Conservation (phyloP, 2,888 invertebrate species). For the Spisula solida region DNA sequence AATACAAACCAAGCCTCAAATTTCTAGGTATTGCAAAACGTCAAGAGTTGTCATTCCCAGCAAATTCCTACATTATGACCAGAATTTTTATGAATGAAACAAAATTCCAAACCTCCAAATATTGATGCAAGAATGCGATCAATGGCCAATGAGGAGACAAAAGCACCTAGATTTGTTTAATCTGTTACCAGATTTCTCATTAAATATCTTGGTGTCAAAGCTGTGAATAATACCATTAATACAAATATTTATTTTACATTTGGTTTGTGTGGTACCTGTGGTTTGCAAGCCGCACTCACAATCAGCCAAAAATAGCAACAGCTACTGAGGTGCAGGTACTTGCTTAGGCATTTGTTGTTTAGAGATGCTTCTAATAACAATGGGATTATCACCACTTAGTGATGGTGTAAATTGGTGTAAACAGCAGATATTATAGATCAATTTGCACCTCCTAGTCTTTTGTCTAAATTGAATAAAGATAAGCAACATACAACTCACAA, state of each 20-base stretch:
- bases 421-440: neutral
- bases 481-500: neutral
- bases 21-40: too few relatives aligned
- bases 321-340: too few relatives aligned
- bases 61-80: neutral
- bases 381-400: neutral
- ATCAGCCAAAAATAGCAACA: too few relatives aligned
- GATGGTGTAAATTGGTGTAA: neutral
- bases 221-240: neutral
- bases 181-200: constrained; percentile 1
- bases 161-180: neutral
- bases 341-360: too few relatives aligned
- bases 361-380: neutral
- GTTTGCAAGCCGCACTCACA: too few relatives aligned
- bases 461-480: neutral
- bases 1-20: too few relatives aligned
- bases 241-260: constrained; percentile 18
- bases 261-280: neutral
- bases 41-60: neutral
- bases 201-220: neutral
- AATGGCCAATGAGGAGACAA: neutral
- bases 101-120: neutral
- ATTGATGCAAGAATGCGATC: neutral
- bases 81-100: neutral
- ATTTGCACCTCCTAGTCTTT: neutral